Conservation (phyloP, 2,888 invertebrate species). For the Esperia sulphurella region DNA sequence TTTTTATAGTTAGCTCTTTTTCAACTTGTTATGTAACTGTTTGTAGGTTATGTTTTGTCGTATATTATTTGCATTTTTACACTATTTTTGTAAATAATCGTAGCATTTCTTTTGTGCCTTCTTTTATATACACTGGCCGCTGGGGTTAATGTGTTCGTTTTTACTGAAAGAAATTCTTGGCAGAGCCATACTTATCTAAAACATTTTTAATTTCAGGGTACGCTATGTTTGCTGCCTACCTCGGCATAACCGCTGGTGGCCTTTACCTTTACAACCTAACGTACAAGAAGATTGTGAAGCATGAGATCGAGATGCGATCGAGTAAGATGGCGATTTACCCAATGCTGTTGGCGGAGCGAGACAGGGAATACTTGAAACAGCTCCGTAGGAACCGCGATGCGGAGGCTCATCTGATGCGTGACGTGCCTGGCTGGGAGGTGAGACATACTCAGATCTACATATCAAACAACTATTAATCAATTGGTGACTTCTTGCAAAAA, state of each 20-base stretch:
- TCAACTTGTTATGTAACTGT: conserved; percentile 55
- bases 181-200: no score
- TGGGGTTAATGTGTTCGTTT: no score
- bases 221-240: conserved; percentile 80
- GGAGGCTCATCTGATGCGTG: conserved; percentile 92
- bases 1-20: not conserved
- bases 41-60: conserved; percentile 42
- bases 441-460: not conserved
- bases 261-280: conserved; percentile 79
- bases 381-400: conserved; percentile 88
- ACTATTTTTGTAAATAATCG: no score
- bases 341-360: conserved; percentile 89
- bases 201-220: conserved; percentile 67
- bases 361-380: conserved; percentile 90
- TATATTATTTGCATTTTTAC: conserved; percentile 3
- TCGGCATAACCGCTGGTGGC: conserved; percentile 78
- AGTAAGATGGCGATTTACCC: conserved; percentile 88
- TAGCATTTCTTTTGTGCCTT: no score
- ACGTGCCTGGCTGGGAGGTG: conserved; percentile 93
- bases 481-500: no score
- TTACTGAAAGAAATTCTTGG: no score
- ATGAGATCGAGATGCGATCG: conserved; percentile 87
- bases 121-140: no score
- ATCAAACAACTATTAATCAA: no score
- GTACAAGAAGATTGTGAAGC: conserved; percentile 68